Percentiles rank a stretch among this genome's conserved stretches.
These are phyloP conservation scores for Myotis findleyi DNA, from an alignment of 2,797 vertebrate genomes.

Conservation along the genomic window DNA sequence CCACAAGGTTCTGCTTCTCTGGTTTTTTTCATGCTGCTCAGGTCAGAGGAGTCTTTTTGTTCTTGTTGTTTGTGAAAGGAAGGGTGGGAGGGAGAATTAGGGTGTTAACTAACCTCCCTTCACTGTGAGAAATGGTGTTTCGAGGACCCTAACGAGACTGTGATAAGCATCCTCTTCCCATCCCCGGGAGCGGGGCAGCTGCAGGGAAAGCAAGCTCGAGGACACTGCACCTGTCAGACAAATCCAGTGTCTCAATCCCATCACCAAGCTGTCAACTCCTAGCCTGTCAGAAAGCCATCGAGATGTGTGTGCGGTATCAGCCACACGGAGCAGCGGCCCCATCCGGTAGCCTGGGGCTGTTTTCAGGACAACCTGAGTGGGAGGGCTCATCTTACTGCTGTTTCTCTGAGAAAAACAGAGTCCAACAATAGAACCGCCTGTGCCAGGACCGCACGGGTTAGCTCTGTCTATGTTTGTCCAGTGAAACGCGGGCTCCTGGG, in stretches of 20 bases:
- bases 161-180: background rate
- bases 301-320: constrained; percentile 48
- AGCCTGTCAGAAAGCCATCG: constrained; percentile 75
- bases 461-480: constrained; percentile 42
- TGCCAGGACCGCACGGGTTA: background rate
- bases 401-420: background rate
- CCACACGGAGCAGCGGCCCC: background rate
- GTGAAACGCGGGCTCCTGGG: constrained; percentile 54
- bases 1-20: background rate
- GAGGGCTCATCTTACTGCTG: background rate
- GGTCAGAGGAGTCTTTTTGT: background rate
- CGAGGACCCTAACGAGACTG: background rate
- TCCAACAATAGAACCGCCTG: background rate
- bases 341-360: background rate
- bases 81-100: background rate
- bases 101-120: background rate
- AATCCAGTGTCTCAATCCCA: constrained; percentile 68
- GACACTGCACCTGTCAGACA: constrained; percentile 82
- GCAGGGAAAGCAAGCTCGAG: constrained; percentile 22
- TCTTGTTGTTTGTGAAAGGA: background rate
- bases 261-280: constrained; percentile 80
- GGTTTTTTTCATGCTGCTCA: background rate
- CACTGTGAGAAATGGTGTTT: background rate
- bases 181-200: background rate
- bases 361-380: background rate